Evolutionary conservation across 2,113 vertebrate species (phyloP).

Genomic region (Zosterops japonicus): DNA sequence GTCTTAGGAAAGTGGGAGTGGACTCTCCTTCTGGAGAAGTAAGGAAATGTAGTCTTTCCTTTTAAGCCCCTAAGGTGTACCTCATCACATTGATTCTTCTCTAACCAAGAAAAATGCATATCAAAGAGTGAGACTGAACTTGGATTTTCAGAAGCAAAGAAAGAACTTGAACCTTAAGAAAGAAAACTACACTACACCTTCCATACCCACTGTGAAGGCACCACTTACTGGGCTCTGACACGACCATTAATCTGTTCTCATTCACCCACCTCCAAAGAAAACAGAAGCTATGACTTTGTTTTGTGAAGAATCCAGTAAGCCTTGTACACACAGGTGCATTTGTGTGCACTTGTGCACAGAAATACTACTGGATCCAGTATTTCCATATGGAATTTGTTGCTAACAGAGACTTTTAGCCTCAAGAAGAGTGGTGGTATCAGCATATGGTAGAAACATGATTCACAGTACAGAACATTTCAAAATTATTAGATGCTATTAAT

Average conservation of each 20-base stretch:
- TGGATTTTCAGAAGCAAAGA: neutral
- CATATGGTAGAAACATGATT: neutral
- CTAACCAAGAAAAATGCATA: neutral
- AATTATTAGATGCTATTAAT: neutral
- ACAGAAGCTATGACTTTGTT: neutral
- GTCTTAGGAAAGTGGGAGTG: neutral
- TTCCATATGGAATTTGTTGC: neutral
- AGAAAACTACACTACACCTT: neutral
- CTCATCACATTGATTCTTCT: neutral
- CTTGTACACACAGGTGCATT: neutral
- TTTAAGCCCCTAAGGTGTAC: neutral
- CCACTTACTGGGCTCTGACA: neutral
- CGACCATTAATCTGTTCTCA: neutral
- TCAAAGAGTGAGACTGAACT: neutral
- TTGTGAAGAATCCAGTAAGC: neutral
- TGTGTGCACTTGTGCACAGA: neutral
- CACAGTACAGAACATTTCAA: neutral
- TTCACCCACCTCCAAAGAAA: neutral
- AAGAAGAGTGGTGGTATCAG: neutral
- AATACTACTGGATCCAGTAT: neutral
- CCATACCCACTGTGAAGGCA: neutral
- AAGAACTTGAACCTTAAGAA: neutral
- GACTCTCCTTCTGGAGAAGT: neutral
- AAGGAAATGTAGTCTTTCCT: neutral
- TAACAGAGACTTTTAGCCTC: neutral